Conservation (phyloP, 1,140 invertebrate species). For the Cepaea nemoralis region DNA sequence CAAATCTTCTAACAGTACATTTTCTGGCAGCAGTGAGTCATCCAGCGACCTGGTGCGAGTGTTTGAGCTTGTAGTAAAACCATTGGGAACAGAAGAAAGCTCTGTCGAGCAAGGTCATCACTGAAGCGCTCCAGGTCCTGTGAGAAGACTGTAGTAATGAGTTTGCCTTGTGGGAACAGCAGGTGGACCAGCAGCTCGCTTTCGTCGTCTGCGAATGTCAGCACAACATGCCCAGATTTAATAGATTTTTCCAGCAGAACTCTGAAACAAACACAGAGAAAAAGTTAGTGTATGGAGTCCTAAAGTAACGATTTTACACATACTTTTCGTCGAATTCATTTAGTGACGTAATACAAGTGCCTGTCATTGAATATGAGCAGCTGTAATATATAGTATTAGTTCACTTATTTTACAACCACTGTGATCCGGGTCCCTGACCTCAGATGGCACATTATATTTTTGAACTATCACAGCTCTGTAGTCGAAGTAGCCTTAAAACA, state of each 20-base stretch:
- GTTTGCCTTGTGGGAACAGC: slow-evolving; percentile 49
- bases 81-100: neutral
- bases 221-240: slow-evolving; percentile 52
- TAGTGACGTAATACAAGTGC: no score
- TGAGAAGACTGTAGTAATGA: neutral
- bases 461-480: no score
- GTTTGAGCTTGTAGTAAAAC: neutral
- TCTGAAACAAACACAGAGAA: no score
- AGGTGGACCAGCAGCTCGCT: slow-evolving; percentile 52
- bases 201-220: slow-evolving; percentile 58
- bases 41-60: slow-evolving; percentile 9
- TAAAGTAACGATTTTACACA: no score
- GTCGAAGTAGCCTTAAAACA: no score
- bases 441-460: no score
- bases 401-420: no score
- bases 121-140: slow-evolving; percentile 17
- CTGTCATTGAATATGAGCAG: no score
- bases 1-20: slow-evolving; percentile 4
- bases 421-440: no score
- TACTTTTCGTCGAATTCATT: no score
- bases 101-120: neutral
- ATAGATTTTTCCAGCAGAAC: slow-evolving; percentile 54
- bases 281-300: no score
- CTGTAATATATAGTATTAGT: no score
- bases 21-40: neutral